These are phyloP conservation scores for Cerastis leucographa DNA, from an alignment of 2,888 invertebrate species.

Conservation along the genomic window DNA sequence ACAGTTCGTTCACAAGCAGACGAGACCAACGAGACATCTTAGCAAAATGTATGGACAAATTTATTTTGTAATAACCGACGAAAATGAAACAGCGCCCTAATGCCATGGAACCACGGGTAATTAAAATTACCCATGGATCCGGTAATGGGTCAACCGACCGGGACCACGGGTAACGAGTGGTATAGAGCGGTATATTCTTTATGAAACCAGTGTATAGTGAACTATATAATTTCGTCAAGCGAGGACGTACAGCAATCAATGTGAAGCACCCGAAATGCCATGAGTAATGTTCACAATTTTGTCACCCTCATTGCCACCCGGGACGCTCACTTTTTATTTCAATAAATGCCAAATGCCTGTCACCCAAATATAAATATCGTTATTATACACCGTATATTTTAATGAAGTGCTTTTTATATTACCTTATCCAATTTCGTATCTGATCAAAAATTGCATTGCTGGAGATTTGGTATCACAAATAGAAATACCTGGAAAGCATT, in stretches of 20 bases:
- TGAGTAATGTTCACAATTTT: conserved; percentile 78
- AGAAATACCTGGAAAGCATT: not conserved
- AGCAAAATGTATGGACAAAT: not conserved
- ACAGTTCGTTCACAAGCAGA: too few species aligned
- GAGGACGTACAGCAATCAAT: conserved; percentile 69
- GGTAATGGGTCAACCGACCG: too few species aligned
- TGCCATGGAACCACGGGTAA: too few species aligned
- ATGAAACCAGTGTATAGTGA: conserved; percentile 30
- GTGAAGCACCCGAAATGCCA: conserved; percentile 68
- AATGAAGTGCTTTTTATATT: conserved; percentile 60
- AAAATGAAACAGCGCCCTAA: too few species aligned
- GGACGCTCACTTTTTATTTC: conserved; percentile 72
- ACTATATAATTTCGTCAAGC: conserved; percentile 60
- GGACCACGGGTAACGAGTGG: too few species aligned
- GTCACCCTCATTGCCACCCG: conserved; percentile 71
- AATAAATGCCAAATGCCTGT: conserved; percentile 68
- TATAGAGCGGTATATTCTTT: conserved; percentile 16
- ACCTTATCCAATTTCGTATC: conserved; percentile 38
- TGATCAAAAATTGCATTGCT: conserved; percentile 24
- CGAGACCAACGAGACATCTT: not conserved
- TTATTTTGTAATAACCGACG: not conserved
- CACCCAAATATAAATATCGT: conserved; percentile 60
- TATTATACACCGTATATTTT: conserved; percentile 59
- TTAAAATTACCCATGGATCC: too few species aligned
- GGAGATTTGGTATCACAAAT: conserved; percentile 14